Evolutionary conservation across 2,113 vertebrate genomes (phyloP).

Genomic region (Romanogobio albipinnatus): DNA sequence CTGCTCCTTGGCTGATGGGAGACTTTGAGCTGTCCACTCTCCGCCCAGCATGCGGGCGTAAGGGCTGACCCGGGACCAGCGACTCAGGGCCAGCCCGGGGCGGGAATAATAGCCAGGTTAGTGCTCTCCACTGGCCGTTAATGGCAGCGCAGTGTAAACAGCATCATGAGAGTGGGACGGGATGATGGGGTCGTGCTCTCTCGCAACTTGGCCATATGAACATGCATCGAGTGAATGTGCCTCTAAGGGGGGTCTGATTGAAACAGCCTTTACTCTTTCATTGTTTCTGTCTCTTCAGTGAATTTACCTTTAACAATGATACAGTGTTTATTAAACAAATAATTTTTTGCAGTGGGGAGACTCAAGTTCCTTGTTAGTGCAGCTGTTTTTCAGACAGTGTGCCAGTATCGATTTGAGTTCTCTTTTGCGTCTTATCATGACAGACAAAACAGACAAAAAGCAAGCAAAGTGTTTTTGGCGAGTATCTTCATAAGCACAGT

Average conservation of each 20-base stretch:
- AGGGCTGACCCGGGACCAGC: constrained; percentile 13
- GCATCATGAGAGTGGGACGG: constrained; percentile 23
- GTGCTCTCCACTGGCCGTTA: constrained; percentile 30
- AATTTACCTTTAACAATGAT: constrained; percentile 18
- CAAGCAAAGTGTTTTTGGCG: no score
- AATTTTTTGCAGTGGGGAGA: background rate
- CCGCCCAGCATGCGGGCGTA: background rate
- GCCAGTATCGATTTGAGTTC: no score
- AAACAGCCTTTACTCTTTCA: background rate
- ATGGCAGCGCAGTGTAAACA: constrained; percentile 38
- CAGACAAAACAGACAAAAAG: no score
- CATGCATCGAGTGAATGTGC: constrained; percentile 15
- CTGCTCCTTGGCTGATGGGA: constrained; percentile 33
- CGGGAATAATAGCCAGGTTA: constrained; percentile 20
- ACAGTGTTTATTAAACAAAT: background rate
- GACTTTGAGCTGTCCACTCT: constrained; percentile 43
- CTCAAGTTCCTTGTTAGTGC: background rate
- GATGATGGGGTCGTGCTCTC: constrained; percentile 26
- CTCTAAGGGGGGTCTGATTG: background rate
- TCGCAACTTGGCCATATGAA: background rate
- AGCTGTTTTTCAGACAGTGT: no score
- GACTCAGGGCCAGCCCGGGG: constrained; percentile 1
- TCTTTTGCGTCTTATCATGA: no score
- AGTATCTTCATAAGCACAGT: no score
- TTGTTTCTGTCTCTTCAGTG: background rate